Evolutionary conservation across 2,797 vertebrate genomes (phyloP).

Genomic region (Danio albolineatus): DNA sequence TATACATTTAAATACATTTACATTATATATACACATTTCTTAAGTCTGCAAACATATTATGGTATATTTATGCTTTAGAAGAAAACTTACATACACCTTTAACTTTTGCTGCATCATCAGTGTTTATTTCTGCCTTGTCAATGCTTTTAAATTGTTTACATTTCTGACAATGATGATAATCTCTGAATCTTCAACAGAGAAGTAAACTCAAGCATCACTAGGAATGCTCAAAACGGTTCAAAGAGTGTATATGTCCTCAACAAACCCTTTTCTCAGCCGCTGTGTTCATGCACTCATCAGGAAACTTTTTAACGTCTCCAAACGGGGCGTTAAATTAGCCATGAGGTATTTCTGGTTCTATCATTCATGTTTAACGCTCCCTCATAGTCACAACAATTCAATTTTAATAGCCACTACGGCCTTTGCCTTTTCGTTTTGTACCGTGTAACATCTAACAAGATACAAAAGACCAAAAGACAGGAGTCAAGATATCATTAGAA

Average conservation of each 20-base stretch:
- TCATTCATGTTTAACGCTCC: conserved; percentile 3
- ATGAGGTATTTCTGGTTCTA: conserved; percentile 2
- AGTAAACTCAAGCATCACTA: too few relatives aligned
- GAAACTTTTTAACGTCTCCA: background rate
- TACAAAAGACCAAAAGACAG: background rate
- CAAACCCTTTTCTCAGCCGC: background rate
- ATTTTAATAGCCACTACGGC: conserved; percentile 3
- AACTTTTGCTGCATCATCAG: too few relatives aligned
- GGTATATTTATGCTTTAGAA: too few relatives aligned
- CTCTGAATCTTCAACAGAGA: too few relatives aligned
- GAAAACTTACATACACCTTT: too few relatives aligned
- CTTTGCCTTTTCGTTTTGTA: background rate
- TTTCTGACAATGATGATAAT: too few relatives aligned
- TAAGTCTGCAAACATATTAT: too few relatives aligned
- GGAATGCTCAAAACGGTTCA: background rate
- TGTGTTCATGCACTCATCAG: background rate
- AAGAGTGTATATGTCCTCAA: background rate
- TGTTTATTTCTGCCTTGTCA: too few relatives aligned
- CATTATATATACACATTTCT: too few relatives aligned
- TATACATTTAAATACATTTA: too few relatives aligned
- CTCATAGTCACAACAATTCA: conserved; percentile 9
- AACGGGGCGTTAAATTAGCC: background rate
- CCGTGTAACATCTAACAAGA: background rate
- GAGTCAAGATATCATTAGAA: background rate
- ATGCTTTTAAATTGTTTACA: too few relatives aligned